Evolutionary conservation across 2,113 vertebrate genomes (phyloP).

Genomic region (Tamias sibiricus): DNA sequence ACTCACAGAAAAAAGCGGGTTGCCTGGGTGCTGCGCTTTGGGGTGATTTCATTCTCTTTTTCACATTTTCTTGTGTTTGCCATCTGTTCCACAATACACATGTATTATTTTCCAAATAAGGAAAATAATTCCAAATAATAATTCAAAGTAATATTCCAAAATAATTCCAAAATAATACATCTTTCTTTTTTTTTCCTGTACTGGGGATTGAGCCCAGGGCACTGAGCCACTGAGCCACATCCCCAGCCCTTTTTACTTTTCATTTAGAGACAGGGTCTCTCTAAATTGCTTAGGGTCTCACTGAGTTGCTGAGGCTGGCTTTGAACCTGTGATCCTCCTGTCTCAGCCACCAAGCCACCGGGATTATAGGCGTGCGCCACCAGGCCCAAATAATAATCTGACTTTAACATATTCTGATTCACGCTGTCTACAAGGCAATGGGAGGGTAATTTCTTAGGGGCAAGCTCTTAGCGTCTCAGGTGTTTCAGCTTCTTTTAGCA

Average conservation of each 20-base stretch:
- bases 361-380: too few species aligned
- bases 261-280: too few species aligned
- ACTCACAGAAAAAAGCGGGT: fast-evolving
- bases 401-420: neutral
- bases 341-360: too few species aligned
- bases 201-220: too few species aligned
- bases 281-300: too few species aligned
- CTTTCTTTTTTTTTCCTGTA: neutral
- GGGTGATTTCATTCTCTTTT: neutral
- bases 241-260: too few species aligned
- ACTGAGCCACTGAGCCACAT: too few species aligned
- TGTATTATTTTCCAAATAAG: neutral
- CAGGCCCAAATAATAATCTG: fast-evolving
- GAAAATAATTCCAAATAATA: too few species aligned
- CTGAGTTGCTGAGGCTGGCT: too few species aligned
- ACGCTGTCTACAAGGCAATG: neutral
- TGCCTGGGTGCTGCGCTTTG: neutral
- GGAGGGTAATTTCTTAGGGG: neutral
- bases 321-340: too few species aligned
- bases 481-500: neutral
- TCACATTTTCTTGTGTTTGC: neutral
- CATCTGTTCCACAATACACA: neutral
- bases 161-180: too few species aligned
- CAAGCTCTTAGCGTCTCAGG: neutral
- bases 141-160: too few species aligned